Evolutionary conservation across 2,888 invertebrate genomes (phyloP), one percentile per base, ranked within the genome.

Genomic region (Brenthis ino): DNA sequence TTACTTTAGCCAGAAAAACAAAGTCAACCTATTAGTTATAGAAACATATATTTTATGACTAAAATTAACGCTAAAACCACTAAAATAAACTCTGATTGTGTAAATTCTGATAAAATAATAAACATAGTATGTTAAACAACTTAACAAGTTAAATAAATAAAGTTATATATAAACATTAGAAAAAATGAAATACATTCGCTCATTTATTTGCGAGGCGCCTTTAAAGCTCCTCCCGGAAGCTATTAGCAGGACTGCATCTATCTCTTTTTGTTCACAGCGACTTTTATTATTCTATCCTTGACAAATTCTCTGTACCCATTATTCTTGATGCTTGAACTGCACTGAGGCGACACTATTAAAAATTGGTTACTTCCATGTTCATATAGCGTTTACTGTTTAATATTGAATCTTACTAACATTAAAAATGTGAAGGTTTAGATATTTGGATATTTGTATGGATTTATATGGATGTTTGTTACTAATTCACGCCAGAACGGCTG

Each of bases 161-260:
- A 28, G 28, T 28, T 28, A 28, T 28, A 5, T 28, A 28, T 4
- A 65, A 79, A 80, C 75, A 75, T 80, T 79, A 77, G 81, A 81
- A 53, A 80, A 83, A 79, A 77, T 73, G 75, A 81, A 81, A 82
- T 82, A 83, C 81, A 82, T 80, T 80, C 83, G 77, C 82, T 88
- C 85, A 86, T 87, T 88, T 88, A 88, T 87, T 88, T 87, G 87
- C 82, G 84, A 85, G 86, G 80, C 82, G 83, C 84, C 84, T 85
- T 84, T 76, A 77, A 76, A 85, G 83, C 83, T 84, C 84, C 83
- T 80, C 77, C 37, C 37, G 37, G 78, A 72, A 78, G 81, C 87
- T 85, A 88, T 88, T 88, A 88, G 85, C 82, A 83, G 85, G 83
- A 84, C 80, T 83, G 78, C 77, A 78, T 78, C 80, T 79, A 77